phyloP scores from a whole-genome alignment of 2,113 vertebrate genomes.

The Corythaixoides concolor region DNA sequence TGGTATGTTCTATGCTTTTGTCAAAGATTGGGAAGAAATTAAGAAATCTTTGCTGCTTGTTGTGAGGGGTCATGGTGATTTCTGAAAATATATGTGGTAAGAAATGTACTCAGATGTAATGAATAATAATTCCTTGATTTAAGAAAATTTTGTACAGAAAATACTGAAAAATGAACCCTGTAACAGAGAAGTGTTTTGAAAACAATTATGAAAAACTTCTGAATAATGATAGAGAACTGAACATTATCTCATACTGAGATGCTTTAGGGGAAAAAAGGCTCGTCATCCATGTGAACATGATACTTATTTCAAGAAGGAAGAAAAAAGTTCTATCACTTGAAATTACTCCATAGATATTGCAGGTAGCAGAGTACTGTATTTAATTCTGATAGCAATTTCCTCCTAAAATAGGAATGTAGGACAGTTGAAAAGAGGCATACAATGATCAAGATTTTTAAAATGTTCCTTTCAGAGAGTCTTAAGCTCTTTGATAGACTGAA shows the following conservation, averaged over 20 bases:
- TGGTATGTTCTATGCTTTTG: background rate
- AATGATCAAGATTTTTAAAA: background rate
- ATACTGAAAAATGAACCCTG: background rate
- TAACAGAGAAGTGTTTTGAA: background rate
- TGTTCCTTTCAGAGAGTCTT: background rate
- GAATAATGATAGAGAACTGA: background rate
- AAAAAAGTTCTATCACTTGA: background rate
- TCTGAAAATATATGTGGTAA: background rate
- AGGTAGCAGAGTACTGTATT: background rate
- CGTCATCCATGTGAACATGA: background rate
- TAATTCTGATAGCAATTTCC: background rate
- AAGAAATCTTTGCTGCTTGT: background rate
- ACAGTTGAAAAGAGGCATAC: background rate
- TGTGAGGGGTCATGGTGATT: background rate
- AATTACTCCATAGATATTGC: background rate
- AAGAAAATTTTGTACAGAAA: background rate
- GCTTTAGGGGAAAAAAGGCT: fast-evolving
- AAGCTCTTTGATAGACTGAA: background rate
- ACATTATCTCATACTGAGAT: background rate
- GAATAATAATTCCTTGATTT: background rate
- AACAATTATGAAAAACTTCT: background rate
- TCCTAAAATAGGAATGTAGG: background rate
- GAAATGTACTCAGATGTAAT: background rate
- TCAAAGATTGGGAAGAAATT: background rate
- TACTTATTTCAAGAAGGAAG: background rate